phyloP scores from a whole-genome alignment of 2,113 vertebrate species.

The Paramormyrops kingsleyae region DNA sequence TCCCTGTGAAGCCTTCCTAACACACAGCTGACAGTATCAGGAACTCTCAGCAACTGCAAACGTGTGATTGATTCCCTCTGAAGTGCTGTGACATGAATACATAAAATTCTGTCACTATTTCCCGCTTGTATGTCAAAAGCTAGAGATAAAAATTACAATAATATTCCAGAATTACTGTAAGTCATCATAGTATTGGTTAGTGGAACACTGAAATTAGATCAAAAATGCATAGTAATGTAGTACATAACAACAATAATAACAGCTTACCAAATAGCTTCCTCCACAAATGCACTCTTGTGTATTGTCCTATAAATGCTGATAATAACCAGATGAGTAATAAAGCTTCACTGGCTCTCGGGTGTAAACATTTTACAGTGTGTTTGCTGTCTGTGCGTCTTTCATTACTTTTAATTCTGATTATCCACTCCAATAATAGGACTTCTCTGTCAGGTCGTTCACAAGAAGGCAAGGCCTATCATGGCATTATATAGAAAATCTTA shows the following conservation, averaged over 20 bases:
- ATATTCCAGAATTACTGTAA: neutral
- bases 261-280: neutral
- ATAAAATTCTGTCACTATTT: neutral
- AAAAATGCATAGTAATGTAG: neutral
- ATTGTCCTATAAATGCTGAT: neutral
- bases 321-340: neutral
- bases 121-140: neutral
- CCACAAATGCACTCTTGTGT: neutral
- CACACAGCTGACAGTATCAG: neutral
- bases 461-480: neutral
- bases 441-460: neutral
- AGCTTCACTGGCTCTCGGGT: neutral
- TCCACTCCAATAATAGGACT: neutral
- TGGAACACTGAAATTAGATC: neutral
- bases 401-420: neutral
- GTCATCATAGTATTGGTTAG: neutral
- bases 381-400: neutral
- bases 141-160: neutral
- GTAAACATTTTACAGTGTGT: neutral
- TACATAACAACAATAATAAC: neutral
- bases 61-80: neutral
- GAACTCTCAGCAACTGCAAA: neutral
- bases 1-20: neutral
- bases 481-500: neutral
- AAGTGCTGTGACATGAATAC: neutral